A percentile compares a stretch with the other conserved stretches of the same genome.
These are phyloP conservation scores for Channa striata DNA, from an alignment of 2,797 vertebrate genomes.

Conservation along the genomic window DNA sequence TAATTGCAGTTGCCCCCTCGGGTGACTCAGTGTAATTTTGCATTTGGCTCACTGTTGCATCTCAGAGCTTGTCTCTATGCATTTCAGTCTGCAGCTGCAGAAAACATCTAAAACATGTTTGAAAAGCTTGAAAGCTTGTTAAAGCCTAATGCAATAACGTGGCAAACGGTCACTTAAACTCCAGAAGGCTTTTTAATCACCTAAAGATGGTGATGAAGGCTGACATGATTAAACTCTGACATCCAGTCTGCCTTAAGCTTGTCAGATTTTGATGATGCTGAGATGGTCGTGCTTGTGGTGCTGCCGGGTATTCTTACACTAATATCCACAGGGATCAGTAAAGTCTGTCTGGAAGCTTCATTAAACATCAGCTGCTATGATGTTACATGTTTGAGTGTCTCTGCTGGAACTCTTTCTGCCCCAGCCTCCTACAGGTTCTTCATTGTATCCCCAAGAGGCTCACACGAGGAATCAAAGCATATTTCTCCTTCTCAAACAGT, in stretches of 20 bases:
- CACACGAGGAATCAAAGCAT: slow-evolving; percentile 28
- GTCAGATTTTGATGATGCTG: slow-evolving; percentile 31
- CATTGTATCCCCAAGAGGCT: slow-evolving; percentile 16
- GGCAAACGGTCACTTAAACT: slow-evolving; percentile 45
- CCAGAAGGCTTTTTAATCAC: slow-evolving; percentile 43
- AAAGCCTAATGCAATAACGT: slow-evolving; percentile 21
- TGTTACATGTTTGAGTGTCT: slow-evolving; percentile 25
- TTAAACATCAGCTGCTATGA: slow-evolving; percentile 46
- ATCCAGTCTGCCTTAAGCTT: slow-evolving; percentile 31
- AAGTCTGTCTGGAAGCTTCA: slow-evolving; percentile 44
- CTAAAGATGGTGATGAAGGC: slow-evolving; percentile 41
- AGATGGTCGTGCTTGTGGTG: slow-evolving; percentile 20
- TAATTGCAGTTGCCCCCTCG: slow-evolving; percentile 36
- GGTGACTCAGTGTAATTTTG: slow-evolving; percentile 45
- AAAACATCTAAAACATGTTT: slow-evolving; percentile 27
- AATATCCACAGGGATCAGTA: slow-evolving; percentile 50
- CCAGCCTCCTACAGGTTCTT: slow-evolving; percentile 40
- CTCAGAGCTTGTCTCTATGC: slow-evolving; percentile 29
- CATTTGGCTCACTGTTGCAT: slow-evolving; percentile 34
- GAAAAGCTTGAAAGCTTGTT: slow-evolving; percentile 36
- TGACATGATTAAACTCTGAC: slow-evolving; percentile 45
- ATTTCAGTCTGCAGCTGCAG: slow-evolving; percentile 30
- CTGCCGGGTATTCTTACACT: slow-evolving; percentile 4
- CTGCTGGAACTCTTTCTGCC: slow-evolving; percentile 7
- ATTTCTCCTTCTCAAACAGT: slow-evolving; percentile 10